Percentiles rank a stretch among this genome's conserved stretches.
Conservation (phyloP, 2,888 invertebrate species). For the Acanthoscelides obtectus region DNA sequence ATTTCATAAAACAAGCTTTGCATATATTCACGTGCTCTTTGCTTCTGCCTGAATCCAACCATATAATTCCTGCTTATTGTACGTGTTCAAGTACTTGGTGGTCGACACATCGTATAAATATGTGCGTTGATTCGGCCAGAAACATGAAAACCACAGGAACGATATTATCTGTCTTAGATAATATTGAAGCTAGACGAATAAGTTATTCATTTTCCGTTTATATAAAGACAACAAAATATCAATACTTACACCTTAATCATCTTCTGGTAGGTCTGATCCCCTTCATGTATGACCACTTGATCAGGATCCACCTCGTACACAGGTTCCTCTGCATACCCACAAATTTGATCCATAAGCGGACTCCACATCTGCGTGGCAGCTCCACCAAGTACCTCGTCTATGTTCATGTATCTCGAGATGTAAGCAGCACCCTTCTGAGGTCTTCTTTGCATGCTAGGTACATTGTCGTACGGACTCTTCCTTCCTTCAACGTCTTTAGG, state of each 20-base stretch:
- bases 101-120: no score
- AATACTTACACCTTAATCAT: background rate
- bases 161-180: no score
- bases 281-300: conserved; percentile 68
- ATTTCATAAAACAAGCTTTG: no score
- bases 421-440: conserved; percentile 55
- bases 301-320: conserved; percentile 50
- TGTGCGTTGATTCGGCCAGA: no score
- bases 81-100: no score
- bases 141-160: no score
- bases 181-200: no score
- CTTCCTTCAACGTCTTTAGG: conserved; percentile 45
- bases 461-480: conserved; percentile 71
- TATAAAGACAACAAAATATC: no score
- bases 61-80: no score
- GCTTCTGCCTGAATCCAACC: no score
- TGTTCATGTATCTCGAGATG: conserved; percentile 80
- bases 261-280: conserved; percentile 31
- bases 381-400: conserved; percentile 82
- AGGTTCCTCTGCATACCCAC: conserved; percentile 46
- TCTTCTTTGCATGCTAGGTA: conserved; percentile 39
- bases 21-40: no score
- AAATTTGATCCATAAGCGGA: conserved; percentile 59
- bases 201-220: no score
- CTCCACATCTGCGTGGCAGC: conserved; percentile 55